Evolutionary conservation across 2,888 invertebrate genomes (phyloP), one percentile per base, ranked within the genome.

Genomic region (Euclidia mi): DNA sequence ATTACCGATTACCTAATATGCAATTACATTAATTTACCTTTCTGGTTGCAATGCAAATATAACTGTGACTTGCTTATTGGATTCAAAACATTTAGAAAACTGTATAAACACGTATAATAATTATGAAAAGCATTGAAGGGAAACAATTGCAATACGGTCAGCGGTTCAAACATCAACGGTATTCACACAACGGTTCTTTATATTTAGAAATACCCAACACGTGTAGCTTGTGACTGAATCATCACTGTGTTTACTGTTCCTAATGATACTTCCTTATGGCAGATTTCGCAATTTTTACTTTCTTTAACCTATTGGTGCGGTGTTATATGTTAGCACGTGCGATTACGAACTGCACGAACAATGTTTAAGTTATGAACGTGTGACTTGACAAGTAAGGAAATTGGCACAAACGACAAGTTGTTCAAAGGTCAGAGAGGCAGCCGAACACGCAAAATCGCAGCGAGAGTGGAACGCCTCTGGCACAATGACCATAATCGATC

Each of bases 181-280:
- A 89, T 87, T 82, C 79, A 78, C 65, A 84, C 82, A 92, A 90
- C 91, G 90, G 88, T 89, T 82, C 85, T 89, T 89, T 91, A 88
- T 86, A 88, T 91, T 90, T 89, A 90, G 88, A 88, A 80, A 84
- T 81, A 82, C 67, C 60, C 72, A 87, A 87, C 91, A 91, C 87
- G 89, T 87, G 87, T 84, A 80, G 87, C 84, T 80, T 79, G 61
- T 71, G 71, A 89, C 85, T 91, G 89, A 90, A 88, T 91, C 90
- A 90, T 89, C 84, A 79, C 72, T 57, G 66, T 84, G 81, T 84
- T 86, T 82, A 79, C 81, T 71, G 79, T 80, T 79, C 68, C 66
- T 31, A 76, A 66, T 78, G 76, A 78, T 83, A 81, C 84, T 88
- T 86, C 84, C 85, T 81, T 76, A 82, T 79, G 72, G 76, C 78